These are phyloP conservation scores for Margarornis squamiger DNA, from an alignment of 2,797 vertebrate species.

Conservation along the genomic window DNA sequence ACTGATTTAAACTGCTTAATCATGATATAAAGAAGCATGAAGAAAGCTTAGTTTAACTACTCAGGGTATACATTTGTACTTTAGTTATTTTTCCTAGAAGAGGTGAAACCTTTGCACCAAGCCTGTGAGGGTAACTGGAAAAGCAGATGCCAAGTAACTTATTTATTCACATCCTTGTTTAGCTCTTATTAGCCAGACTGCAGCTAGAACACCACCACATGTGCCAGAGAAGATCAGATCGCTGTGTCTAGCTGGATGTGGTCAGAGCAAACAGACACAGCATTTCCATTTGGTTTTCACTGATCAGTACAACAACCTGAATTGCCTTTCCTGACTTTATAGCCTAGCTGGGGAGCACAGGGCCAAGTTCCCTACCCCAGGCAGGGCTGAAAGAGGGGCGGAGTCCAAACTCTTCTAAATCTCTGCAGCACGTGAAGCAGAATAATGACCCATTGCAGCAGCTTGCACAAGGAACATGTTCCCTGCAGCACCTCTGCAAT, in stretches of 20 bases:
- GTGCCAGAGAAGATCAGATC: not conserved
- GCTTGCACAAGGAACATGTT: not conserved
- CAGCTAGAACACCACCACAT: not conserved
- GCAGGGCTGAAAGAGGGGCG: not conserved
- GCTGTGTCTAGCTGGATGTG: not conserved
- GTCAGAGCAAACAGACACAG: not conserved
- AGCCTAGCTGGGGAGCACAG: not conserved
- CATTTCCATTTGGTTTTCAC: not conserved
- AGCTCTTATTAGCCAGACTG: not conserved
- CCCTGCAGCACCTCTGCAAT: not conserved
- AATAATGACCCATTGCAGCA: not conserved
- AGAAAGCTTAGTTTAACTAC: not conserved
- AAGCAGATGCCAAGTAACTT: not conserved
- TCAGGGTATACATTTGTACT: not conserved
- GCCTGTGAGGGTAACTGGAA: not conserved
- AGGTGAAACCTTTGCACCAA: not conserved
- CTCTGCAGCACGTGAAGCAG: not conserved
- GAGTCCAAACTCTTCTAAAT: not conserved
- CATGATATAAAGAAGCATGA: not conserved
- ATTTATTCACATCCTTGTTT: not conserved
- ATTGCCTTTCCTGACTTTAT: not conserved
- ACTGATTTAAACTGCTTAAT: not conserved
- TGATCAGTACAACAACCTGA: not conserved
- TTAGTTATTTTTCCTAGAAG: not conserved
- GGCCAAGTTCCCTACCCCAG: rapidly evolving